Conservation (phyloP, 2,797 vertebrate species). For the Cossypha dichroa region DNA sequence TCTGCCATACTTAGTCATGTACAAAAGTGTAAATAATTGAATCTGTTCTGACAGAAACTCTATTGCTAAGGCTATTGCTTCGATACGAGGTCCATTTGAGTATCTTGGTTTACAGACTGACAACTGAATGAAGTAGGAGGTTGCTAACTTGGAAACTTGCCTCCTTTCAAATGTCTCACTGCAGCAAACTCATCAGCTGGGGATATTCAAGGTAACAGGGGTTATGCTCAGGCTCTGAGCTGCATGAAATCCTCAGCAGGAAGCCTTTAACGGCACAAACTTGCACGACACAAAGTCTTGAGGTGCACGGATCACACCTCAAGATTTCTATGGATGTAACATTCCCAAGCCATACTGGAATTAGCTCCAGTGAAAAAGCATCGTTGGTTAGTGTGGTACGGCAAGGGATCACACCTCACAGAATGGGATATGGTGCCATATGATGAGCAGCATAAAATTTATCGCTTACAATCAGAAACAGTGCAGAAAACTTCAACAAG, state of each 20-base stretch:
- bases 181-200: not conserved
- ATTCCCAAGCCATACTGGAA: not conserved
- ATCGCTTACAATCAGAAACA: not conserved
- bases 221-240: not conserved
- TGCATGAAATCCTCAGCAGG: not conserved
- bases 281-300: fast-evolving
- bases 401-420: not conserved
- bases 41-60: not conserved
- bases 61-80: not conserved
- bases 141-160: not conserved
- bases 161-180: not conserved
- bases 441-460: not conserved
- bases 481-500: not conserved
- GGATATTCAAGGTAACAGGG: not conserved
- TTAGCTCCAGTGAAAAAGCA: not conserved
- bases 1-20: not conserved
- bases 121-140: not conserved
- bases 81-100: not conserved
- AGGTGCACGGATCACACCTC: not conserved
- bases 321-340: not conserved
- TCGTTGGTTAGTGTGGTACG: not conserved
- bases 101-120: not conserved
- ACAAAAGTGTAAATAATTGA: not conserved
- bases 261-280: not conserved
- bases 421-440: not conserved